A percentile compares a stretch with the other conserved stretches of the same genome.
Conservation (phyloP, 2,888 invertebrate species). For the Steromphala cineraria region DNA sequence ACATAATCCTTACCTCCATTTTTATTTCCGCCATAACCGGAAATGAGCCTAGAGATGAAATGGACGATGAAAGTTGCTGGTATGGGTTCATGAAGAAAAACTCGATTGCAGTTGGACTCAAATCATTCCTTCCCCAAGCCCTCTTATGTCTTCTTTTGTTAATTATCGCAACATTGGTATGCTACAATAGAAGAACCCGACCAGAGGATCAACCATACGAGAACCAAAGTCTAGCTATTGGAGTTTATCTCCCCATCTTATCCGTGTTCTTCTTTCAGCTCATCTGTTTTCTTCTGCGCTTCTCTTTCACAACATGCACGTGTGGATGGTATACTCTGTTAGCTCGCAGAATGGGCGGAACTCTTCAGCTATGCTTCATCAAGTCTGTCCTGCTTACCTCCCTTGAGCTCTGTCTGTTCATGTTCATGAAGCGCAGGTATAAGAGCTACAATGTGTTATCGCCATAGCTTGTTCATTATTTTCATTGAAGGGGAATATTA, state of each 20-base stretch:
- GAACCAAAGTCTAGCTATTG: neutral
- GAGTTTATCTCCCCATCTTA: neutral
- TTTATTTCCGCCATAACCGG: neutral
- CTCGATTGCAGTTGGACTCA: neutral
- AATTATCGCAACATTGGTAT: neutral
- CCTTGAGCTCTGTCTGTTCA: too few species aligned
- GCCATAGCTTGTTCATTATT: too few species aligned
- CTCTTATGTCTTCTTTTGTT: neutral
- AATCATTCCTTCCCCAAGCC: neutral
- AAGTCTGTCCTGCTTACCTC: neutral
- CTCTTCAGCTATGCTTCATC: neutral
- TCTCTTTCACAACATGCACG: neutral
- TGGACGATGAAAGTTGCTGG: neutral
- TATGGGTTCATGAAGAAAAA: neutral
- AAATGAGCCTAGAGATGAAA: neutral
- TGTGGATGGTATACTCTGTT: neutral
- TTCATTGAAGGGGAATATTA: too few species aligned
- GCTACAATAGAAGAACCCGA: neutral
- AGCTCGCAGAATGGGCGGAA: neutral
- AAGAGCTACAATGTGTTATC: too few species aligned
- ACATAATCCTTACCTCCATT: neutral
- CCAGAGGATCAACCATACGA: neutral
- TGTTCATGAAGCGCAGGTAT: too few species aligned
- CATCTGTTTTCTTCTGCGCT: neutral
- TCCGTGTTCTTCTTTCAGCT: neutral